Evolutionary conservation across 2,113 vertebrate genomes (phyloP), one percentile per base, ranked within the genome.

Genomic region (Halichoeres trimaculatus): DNA sequence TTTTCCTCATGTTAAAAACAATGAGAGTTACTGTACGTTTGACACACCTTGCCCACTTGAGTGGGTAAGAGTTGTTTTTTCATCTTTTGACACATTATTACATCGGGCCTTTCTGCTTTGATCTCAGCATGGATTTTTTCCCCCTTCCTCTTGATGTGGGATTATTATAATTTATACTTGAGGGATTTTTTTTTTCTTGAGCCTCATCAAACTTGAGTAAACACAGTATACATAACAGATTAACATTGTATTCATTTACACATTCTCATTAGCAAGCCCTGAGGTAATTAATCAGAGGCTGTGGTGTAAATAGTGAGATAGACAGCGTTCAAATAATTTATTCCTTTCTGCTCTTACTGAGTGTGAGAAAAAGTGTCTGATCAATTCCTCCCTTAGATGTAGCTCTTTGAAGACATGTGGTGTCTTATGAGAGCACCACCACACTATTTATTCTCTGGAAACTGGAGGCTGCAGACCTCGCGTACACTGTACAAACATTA

Each of bases 141-240:
- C 19, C 54, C 41, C 20, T 65, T 78, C 23, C 56, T 81, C 84
- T 87, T 88, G 85, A 92, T 93, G 91, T 88, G 83, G 84, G 88
- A 93, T 92, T 92, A 93, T 92, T 89, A 85, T 94, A 94, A 94
- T 93, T 94, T 93, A 93, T 94, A 93, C 93, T 90, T 93, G 61
- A 75, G 93, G 93, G 94, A 93, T 85, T 93, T 92, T 87, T 40
- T 76, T 85, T 83, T 89, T 86, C 81, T 85, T 82, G 86, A 48
- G 90, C 86, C 88, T 91, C 84, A 81, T 71, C 84, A 86, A 90
- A 85, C 88, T 90, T 84, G 76, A 91, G 89, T 93, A 94, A 94
- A 94, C 90, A 94, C 59, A 23, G 78, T 87, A 79, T 80, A 79
- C 80, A 69, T 83, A 81, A 56, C 66, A 84, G 83, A 87, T 86